A percentile compares a stretch with the other conserved stretches of the same genome.
phyloP scores from a whole-genome alignment of 1,140 invertebrate genomes.

The Elymnias hypermnestra region DNA sequence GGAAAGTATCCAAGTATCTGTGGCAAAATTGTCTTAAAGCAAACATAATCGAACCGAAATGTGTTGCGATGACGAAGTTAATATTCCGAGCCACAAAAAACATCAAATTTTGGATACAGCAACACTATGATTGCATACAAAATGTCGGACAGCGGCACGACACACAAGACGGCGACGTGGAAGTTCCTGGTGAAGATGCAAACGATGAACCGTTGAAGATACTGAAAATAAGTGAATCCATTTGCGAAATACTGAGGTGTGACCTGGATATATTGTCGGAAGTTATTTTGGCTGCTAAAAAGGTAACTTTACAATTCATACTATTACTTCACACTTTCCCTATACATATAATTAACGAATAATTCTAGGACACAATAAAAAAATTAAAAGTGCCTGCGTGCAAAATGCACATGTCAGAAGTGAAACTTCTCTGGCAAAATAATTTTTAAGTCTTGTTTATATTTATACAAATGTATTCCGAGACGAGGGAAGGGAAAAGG shows the following conservation, averaged over 20 bases:
- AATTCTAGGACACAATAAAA: too few species aligned
- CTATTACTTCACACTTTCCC: background rate
- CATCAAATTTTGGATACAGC: constrained; percentile 43
- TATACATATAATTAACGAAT: too few species aligned
- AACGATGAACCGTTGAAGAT: constrained; percentile 15
- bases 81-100: constrained; percentile 44
- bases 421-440: too few species aligned
- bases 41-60: constrained; percentile 54
- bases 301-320: constrained; percentile 26
- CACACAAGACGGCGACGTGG: constrained; percentile 21
- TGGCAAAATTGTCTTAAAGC: constrained; percentile 49
- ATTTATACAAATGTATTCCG: too few species aligned
- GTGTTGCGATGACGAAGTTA: constrained; percentile 49
- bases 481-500: too few species aligned
- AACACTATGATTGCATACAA: constrained; percentile 42
- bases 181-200: constrained; percentile 3
- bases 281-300: constrained; percentile 56
- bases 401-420: too few species aligned
- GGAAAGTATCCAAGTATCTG: constrained; percentile 48
- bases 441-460: too few species aligned
- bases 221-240: constrained; percentile 39
- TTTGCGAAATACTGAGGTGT: constrained; percentile 46
- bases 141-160: constrained; percentile 17
- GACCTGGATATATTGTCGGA: constrained; percentile 52
- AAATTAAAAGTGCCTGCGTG: too few species aligned